Base-by-base conservation (phyloP, 2,113 vertebrate species). In the Gymnobelideus leadbeateri region DNA sequence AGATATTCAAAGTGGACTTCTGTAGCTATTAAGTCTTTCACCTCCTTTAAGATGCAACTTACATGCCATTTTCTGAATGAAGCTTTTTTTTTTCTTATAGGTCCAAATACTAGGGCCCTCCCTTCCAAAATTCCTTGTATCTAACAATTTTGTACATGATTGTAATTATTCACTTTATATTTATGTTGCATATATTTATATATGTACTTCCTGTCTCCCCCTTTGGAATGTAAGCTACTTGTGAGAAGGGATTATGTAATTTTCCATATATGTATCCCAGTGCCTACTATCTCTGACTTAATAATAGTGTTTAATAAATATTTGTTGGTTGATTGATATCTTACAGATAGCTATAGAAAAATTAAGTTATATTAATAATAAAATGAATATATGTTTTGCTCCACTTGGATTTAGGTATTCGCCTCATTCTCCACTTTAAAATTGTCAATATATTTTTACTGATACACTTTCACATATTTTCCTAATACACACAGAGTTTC, bases 1-100 rank as follows among this genome's bases (percentile, higher is more conserved):
- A 93, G 8, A 94, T 92, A 93, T 93, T 91, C 7, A 51, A 96
- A 91, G 25, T 84, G 14, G 95, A 55, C 24, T 91, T 89, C 8
- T 61, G 8, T 61, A 61, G 28, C 0, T 31, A 26, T 31, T 61
- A 31, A 31, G 26, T n/a, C 37, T 3, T n/a, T 68, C 11, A 37
- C 11, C 28, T 68, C 11, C 37, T n/a, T 77, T n/a, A n/a, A n/a
- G 4, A 21, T n/a, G 4, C 14, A 77, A 5, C 5, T n/a, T n/a
- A 21, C 19, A 6, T 77, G n/a, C 14, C 6, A 77, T 77, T 77
- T 77, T 77, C 37, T n/a, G 37, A 77, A 77, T 19, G 16, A 77
- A 77, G 68, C 14, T 6, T 51, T 51, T 51, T 51, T 51, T 77
- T 77, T 54, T 77, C 68, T n/a, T 2, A n/a, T 77, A n/a, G 16